Percentiles rank a stretch among this genome's conserved stretches.
phyloP scores from a whole-genome alignment of 2,797 vertebrate genomes.

The Mus minutoides region DNA sequence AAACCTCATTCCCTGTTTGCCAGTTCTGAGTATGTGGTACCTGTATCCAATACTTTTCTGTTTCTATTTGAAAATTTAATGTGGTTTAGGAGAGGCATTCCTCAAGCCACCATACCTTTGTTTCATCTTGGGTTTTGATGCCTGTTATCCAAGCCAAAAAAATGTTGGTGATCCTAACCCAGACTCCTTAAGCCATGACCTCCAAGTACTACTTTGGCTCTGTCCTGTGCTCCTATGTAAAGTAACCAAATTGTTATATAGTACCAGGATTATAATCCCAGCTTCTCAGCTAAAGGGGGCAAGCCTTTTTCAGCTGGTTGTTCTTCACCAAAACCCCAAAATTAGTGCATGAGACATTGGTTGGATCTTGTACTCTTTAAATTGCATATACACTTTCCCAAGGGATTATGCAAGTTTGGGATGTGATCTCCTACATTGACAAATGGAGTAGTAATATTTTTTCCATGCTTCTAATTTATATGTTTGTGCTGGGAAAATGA shows the following conservation, averaged over 20 bases:
- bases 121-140: neutral
- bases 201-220: too few relatives aligned
- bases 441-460: constrained; percentile 63
- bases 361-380: neutral
- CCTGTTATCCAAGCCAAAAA: neutral
- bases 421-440: constrained; percentile 42
- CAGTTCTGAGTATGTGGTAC: neutral
- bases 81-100: neutral
- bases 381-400: constrained; percentile 19
- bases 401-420: constrained; percentile 50
- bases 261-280: rapidly evolving
- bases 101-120: neutral
- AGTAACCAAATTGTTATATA: neutral
- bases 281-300: neutral
- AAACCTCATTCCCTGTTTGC: neutral
- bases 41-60: neutral
- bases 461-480: constrained; percentile 69
- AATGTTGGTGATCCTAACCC: neutral
- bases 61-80: too few relatives aligned
- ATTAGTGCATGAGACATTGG: neutral
- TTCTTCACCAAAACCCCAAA: neutral
- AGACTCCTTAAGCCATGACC: neutral
- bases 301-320: neutral
- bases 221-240: rapidly evolving
- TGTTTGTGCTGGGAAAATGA: constrained; percentile 71